A percentile compares a stretch with the other conserved stretches of the same genome.
Conservation (phyloP, 2,113 vertebrate genomes). For the Notarius quadriscutis region DNA sequence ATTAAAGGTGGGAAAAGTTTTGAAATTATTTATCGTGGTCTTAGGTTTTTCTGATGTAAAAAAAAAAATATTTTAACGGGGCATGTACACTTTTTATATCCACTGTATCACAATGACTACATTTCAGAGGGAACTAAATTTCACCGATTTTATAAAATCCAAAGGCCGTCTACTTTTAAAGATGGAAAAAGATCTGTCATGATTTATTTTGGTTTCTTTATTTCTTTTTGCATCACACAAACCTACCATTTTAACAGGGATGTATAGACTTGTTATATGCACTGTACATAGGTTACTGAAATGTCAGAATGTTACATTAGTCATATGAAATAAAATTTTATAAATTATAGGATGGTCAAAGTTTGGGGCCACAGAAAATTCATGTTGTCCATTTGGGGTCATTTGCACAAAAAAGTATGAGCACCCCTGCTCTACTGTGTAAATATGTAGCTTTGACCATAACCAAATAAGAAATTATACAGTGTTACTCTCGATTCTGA, state of each 20-base stretch:
- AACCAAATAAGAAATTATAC: not conserved
- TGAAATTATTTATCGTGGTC: too few species aligned
- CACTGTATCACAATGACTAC: too few species aligned
- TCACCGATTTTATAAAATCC: too few species aligned
- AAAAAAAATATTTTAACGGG: too few species aligned
- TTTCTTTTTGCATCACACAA: too few species aligned
- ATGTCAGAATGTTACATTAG: not conserved
- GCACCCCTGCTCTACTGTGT: too few species aligned
- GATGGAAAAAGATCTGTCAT: not conserved
- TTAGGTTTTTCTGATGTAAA: too few species aligned
- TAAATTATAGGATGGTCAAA: not conserved
- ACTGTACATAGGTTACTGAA: not conserved
- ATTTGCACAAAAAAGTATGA: not conserved
- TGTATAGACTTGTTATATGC: not conserved
- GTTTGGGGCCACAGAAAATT: not conserved
- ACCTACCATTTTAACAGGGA: not conserved
- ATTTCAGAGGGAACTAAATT: too few species aligned
- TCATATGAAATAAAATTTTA: not conserved
- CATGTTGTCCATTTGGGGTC: not conserved
- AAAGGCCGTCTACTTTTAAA: too few species aligned
- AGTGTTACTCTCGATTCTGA: not conserved
- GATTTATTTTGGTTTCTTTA: not conserved
- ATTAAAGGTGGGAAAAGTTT: too few species aligned
- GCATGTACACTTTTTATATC: too few species aligned
- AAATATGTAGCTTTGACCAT: not conserved